Evolutionary conservation across 2,888 invertebrate genomes (phyloP).

Genomic region (Tetheella fluctuosa): DNA sequence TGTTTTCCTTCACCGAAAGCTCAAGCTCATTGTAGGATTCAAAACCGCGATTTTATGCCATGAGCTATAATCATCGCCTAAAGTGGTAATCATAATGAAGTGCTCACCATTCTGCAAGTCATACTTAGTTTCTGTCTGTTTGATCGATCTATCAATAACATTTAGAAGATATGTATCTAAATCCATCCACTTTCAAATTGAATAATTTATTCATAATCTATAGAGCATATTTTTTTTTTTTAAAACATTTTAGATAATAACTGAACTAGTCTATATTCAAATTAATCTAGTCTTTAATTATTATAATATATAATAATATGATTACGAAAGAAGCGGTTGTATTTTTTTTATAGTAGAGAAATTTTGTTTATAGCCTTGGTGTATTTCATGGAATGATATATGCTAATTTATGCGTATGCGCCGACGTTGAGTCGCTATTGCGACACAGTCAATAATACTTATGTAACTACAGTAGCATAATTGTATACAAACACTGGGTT

Average conservation of each 20-base stretch:
- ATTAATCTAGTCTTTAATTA: not conserved
- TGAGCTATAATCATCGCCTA: no score
- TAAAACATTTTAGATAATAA: no score
- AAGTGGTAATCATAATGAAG: no score
- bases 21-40: no score
- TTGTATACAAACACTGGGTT: not conserved
- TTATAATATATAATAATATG: not conserved
- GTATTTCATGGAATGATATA: not conserved
- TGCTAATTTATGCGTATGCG: slow-evolving; percentile 2
- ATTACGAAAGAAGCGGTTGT: not conserved
- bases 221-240: not conserved
- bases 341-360: not conserved
- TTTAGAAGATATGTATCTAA: no score
- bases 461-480: not conserved
- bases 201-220: not conserved
- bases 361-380: not conserved
- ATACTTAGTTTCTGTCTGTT: no score
- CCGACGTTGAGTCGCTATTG: not conserved
- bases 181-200: not conserved
- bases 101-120: no score
- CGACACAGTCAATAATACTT: not conserved
- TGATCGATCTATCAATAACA: no score
- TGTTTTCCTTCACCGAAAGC: no score
- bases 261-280: not conserved
- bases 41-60: no score